Evolutionary conservation across 2,888 invertebrate species (phyloP).

Genomic region (Syritta pipiens): DNA sequence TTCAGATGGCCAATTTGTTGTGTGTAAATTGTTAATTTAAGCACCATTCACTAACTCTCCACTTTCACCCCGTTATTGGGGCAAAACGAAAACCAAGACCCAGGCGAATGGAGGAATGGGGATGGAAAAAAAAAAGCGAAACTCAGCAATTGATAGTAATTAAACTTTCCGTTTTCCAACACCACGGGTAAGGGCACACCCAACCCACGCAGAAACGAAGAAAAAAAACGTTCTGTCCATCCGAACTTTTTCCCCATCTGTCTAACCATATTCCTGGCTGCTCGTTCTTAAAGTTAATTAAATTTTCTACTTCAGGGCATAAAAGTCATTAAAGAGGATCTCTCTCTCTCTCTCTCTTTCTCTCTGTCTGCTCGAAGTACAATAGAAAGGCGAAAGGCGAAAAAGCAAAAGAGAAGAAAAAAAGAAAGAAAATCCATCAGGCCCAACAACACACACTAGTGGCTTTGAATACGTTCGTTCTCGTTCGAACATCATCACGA

Average conservation of each 20-base stretch:
- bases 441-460: constrained; percentile 21
- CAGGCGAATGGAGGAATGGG: too few species aligned
- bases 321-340: constrained; percentile 70
- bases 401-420: constrained; percentile 2
- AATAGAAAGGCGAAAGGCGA: constrained; percentile 13
- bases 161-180: constrained; percentile 54
- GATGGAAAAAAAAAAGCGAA: not conserved
- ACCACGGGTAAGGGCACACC: constrained; percentile 17
- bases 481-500: constrained; percentile 31
- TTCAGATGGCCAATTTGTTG: constrained; percentile 18
- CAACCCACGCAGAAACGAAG: constrained; percentile 11
- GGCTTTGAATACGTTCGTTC: constrained; percentile 38
- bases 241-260: constrained; percentile 40
- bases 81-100: too few species aligned
- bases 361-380: constrained; percentile 6
- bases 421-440: constrained; percentile 9
- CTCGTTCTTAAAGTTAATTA: constrained; percentile 70
- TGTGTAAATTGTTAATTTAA: constrained; percentile 55
- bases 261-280: constrained; percentile 30
- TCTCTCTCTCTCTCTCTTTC: too few species aligned
- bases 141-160: constrained; percentile 59
- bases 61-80: constrained; percentile 10
- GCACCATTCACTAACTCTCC: constrained; percentile 36
- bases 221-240: constrained; percentile 20
- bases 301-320: constrained; percentile 68